A percentile compares a stretch with the other conserved stretches of the same genome.
Conservation (phyloP, 2,888 invertebrate genomes). For the Cephus nigrinus region DNA sequence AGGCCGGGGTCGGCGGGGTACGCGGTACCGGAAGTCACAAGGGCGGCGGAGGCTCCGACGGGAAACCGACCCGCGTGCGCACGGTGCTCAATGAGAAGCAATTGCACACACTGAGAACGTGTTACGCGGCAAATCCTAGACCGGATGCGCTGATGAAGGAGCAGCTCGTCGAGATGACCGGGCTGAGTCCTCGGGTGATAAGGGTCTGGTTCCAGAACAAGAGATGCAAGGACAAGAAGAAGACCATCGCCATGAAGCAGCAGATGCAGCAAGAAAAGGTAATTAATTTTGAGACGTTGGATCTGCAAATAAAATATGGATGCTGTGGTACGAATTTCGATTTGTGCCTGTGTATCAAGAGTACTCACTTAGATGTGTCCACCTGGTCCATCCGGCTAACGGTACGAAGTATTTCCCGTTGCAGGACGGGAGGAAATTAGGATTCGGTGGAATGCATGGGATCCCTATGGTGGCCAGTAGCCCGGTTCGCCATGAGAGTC, state of each 20-base stretch:
- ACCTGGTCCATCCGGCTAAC: conserved; percentile 49
- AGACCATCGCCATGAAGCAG: conserved; percentile 95
- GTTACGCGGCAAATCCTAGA: conserved; percentile 97
- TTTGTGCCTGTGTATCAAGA: not conserved
- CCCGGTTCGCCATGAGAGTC: conserved; percentile 90
- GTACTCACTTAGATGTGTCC: not conserved
- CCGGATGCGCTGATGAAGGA: conserved; percentile 99
- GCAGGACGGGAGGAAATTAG: conserved; percentile 94
- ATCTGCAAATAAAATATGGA: not conserved
- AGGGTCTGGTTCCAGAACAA: conserved; percentile 99
- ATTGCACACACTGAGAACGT: conserved; percentile 95
- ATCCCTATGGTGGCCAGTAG: conserved; percentile 98
- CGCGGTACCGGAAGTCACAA: conserved; percentile 70
- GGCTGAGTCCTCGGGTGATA: conserved; percentile 96
- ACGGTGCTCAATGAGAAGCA: conserved; percentile 99
- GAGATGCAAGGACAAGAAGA: conserved; percentile 97
- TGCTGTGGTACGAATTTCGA: not conserved
- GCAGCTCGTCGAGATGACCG: conserved; percentile 98
- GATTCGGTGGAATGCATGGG: conserved; percentile 94
- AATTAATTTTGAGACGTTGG: conserved; percentile 45
- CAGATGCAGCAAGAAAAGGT: conserved; percentile 99
- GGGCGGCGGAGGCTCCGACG: conserved; percentile 76
- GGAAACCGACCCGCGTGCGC: conserved; percentile 97
- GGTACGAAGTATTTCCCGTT: conserved; percentile 68
- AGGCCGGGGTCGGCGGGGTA: conserved; percentile 73